These are phyloP conservation scores for Leptogaster cylindrica DNA, from an alignment of 2,888 invertebrate genomes.

Conservation along the genomic window DNA sequence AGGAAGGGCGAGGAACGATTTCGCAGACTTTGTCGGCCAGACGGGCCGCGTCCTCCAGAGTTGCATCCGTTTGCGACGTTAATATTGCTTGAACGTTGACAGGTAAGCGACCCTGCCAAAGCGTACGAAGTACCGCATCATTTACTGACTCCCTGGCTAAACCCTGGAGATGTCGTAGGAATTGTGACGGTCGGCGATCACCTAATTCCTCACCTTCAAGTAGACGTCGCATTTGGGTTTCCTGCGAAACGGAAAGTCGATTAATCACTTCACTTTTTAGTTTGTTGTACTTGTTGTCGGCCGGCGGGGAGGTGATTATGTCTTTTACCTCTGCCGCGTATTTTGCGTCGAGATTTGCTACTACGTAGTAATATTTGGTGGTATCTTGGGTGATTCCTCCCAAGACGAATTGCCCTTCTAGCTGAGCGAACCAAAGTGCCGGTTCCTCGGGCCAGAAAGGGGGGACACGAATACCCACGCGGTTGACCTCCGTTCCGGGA, in stretches of 20 bases:
- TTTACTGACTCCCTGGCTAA: neutral
- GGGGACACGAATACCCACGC: neutral
- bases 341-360: neutral
- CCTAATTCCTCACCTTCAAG: neutral
- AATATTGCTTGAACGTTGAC: too few relatives aligned
- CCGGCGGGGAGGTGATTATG: neutral
- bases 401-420: neutral
- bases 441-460: neutral
- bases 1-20: too few relatives aligned
- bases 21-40: too few relatives aligned
- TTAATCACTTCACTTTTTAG: neutral
- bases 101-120: neutral
- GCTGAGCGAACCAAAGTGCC: neutral
- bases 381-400: neutral
- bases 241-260: neutral
- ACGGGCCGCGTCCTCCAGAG: too few relatives aligned
- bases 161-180: neutral
- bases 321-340: neutral
- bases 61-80: too few relatives aligned
- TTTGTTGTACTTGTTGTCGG: neutral
- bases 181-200: neutral
- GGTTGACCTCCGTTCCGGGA: too few relatives aligned
- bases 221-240: neutral
- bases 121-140: neutral
- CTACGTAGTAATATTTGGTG: neutral